Evolutionary conservation across 1,140 invertebrate species (phyloP).

Genomic region (Aphis gossypii): DNA sequence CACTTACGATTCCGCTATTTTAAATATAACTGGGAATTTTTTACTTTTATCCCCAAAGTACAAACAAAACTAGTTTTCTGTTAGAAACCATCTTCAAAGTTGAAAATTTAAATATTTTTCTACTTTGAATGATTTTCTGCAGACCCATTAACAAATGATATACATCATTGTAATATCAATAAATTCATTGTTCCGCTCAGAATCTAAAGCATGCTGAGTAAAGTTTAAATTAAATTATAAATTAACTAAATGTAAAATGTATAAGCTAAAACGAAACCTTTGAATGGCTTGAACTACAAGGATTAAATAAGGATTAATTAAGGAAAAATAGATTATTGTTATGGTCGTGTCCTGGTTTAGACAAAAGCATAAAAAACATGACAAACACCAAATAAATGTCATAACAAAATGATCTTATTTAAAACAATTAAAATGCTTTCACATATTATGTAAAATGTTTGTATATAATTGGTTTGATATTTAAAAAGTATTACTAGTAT

Average conservation of each 20-base stretch:
- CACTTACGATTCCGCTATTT: background rate
- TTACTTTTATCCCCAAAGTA: background rate
- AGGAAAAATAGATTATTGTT: background rate
- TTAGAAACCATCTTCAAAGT: background rate
- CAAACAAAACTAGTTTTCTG: background rate
- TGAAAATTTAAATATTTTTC: background rate
- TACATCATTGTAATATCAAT: background rate
- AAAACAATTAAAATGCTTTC: background rate
- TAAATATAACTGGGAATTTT: background rate
- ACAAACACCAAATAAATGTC: background rate
- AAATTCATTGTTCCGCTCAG: background rate
- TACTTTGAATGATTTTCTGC: background rate
- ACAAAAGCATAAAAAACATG: background rate
- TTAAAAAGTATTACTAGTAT: background rate
- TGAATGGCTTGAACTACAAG: background rate
- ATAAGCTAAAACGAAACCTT: constrained; percentile 4
- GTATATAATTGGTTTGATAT: background rate
- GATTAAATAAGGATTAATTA: background rate
- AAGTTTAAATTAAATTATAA: constrained; percentile 42
- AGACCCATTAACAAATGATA: background rate
- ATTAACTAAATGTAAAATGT: background rate
- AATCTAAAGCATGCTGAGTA: background rate
- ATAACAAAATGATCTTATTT: background rate
- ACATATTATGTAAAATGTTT: background rate
- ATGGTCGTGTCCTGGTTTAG: background rate